Percentiles rank a stretch among this genome's conserved stretches.
Evolutionary conservation across 2,888 invertebrate genomes (phyloP).

Genomic region (Drosophila paranaensis): DNA sequence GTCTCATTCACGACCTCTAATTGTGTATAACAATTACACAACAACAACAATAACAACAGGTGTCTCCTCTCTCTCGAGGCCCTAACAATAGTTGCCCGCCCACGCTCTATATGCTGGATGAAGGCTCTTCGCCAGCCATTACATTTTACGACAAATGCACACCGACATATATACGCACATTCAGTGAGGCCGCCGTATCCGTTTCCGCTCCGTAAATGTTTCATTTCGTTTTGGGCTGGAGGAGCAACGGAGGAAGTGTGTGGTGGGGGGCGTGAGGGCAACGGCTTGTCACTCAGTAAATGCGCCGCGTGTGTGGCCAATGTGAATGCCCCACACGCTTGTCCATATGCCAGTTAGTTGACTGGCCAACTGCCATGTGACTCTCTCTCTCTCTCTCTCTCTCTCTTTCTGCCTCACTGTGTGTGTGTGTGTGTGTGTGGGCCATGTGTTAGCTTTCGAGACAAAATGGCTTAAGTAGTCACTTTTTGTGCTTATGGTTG

Average conservation of each 20-base stretch:
- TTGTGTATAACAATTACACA: conserved; percentile 49
- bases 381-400: neutral
- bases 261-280: neutral
- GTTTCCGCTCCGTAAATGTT: conserved; percentile 77
- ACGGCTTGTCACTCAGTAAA: conserved; percentile 71
- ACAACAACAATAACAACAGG: conserved; percentile 53
- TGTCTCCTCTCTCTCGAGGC: conserved; percentile 26
- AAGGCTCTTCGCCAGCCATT: conserved; percentile 34
- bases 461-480: conserved; percentile 80
- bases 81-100: conserved; percentile 18
- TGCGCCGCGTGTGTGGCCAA: conserved; percentile 61
- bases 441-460: conserved; percentile 77
- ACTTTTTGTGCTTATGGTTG: conserved; percentile 80
- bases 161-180: neutral
- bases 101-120: conserved; percentile 13
- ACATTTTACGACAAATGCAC: conserved; percentile 60
- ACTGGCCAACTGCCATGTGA: conserved; percentile 34
- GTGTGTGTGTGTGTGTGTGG: conserved; percentile 22
- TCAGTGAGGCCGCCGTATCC: conserved; percentile 57
- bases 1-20: conserved; percentile 30
- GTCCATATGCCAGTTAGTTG: conserved; percentile 77
- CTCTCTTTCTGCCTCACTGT: too few species aligned
- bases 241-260: neutral
- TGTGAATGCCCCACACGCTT: conserved; percentile 73
- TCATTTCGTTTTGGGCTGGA: conserved; percentile 63